Conservation (phyloP, 1,140 invertebrate genomes). For the Fopius arisanus region DNA sequence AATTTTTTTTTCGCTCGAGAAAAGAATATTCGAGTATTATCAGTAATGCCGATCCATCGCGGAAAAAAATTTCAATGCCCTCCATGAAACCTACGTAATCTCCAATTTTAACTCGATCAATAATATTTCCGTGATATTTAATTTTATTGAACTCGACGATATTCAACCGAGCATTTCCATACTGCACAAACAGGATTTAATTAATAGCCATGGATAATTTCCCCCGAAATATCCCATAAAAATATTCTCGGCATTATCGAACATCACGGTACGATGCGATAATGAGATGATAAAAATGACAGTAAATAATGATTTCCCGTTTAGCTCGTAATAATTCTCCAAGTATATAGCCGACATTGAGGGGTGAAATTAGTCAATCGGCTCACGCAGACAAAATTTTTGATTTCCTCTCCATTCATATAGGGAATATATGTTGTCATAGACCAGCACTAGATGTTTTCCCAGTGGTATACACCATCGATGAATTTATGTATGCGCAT, state of each 20-base stretch:
- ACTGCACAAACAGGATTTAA: not conserved
- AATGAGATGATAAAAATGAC: not conserved
- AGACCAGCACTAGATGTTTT: not conserved
- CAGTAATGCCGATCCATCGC: too few relatives aligned
- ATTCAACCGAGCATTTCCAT: not conserved
- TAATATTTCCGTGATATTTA: too few relatives aligned
- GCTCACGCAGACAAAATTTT: constrained; percentile 22
- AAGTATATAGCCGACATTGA: not conserved
- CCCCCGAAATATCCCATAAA: not conserved
- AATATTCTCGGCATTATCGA: not conserved
- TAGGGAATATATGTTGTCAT: not conserved
- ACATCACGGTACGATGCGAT: not conserved
- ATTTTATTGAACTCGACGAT: too few relatives aligned
- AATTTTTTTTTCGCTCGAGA: too few relatives aligned
- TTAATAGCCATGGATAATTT: not conserved
- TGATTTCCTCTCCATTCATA: not conserved
- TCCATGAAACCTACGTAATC: too few relatives aligned
- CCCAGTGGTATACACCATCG: not conserved
- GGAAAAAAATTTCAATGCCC: too few relatives aligned
- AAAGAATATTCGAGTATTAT: too few relatives aligned
- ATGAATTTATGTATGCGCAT: constrained; percentile 31
- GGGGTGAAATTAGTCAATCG: constrained; percentile 15
- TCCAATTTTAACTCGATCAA: too few relatives aligned
- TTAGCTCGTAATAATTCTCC: not conserved
- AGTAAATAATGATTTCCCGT: not conserved